Percentiles rank a stretch among this genome's conserved stretches.
These are phyloP conservation scores for Erebia ligea DNA, from an alignment of 2,888 invertebrate species.

Conservation along the genomic window DNA sequence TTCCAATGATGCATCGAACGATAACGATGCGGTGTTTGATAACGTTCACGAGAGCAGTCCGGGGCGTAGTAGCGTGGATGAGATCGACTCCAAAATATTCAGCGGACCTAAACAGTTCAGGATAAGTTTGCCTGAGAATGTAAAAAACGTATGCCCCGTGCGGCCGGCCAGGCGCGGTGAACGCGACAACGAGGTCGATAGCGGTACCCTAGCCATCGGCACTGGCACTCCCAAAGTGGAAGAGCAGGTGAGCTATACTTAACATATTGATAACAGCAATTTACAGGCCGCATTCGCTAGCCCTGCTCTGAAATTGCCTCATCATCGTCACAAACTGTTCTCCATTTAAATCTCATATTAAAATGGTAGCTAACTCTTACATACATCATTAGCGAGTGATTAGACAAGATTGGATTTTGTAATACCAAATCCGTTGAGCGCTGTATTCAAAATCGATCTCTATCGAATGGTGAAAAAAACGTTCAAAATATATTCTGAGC, in stretches of 20 bases:
- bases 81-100: constrained; percentile 71
- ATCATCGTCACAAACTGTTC: constrained; percentile 7
- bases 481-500: not conserved
- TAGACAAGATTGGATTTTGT: constrained; percentile 1
- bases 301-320: constrained; percentile 4
- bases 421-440: not conserved
- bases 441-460: not conserved
- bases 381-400: constrained; percentile 5
- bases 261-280: constrained; percentile 77
- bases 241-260: constrained; percentile 81
- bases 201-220: constrained; percentile 71
- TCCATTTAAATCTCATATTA: not conserved
- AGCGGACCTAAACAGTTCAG: constrained; percentile 70
- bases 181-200: constrained; percentile 80
- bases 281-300: constrained; percentile 53
- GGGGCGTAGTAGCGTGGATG: constrained; percentile 56
- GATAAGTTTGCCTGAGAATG: constrained; percentile 68
- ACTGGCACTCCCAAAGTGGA: constrained; percentile 79
- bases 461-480: not conserved
- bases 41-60: constrained; percentile 63
- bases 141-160: constrained; percentile 73
- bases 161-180: constrained; percentile 74
- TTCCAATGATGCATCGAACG: constrained; percentile 91
- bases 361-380: constrained; percentile 7
- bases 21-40: constrained; percentile 81